Percentiles rank a stretch among this genome's conserved stretches.
Evolutionary conservation across 2,888 invertebrate genomes (phyloP).

Genomic region (Notodonta dromedarius): DNA sequence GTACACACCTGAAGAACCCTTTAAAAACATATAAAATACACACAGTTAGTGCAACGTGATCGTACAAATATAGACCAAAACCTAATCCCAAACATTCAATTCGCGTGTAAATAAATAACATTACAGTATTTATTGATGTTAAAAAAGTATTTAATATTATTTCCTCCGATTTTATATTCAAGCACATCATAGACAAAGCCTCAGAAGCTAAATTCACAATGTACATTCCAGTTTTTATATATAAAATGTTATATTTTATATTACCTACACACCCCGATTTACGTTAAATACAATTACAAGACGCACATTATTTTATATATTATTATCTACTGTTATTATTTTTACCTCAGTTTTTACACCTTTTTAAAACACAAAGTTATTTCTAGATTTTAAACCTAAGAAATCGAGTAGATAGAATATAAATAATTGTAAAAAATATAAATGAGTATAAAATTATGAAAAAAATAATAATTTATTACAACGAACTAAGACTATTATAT

Average conservation of each 20-base stretch:
- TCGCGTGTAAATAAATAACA: slow-evolving; percentile 64
- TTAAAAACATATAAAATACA: slow-evolving; percentile 45
- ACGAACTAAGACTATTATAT: slow-evolving; percentile 71
- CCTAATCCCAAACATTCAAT: slow-evolving; percentile 66
- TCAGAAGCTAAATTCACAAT: slow-evolving; percentile 72
- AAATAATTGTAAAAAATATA: slow-evolving; percentile 52
- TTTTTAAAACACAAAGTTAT: slow-evolving; percentile 30
- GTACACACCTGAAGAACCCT: slow-evolving; percentile 42
- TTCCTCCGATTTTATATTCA: slow-evolving; percentile 49
- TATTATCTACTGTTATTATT: slow-evolving; percentile 57
- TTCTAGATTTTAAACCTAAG: slow-evolving; percentile 62
- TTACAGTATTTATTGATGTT: slow-evolving; percentile 70
- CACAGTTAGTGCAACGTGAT: slow-evolving; percentile 74
- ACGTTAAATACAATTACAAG: slow-evolving; percentile 31
- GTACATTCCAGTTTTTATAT: slow-evolving; percentile 66
- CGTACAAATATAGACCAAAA: slow-evolving; percentile 81
- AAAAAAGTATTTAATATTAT: slow-evolving; percentile 49
- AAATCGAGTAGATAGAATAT: slow-evolving; percentile 69
- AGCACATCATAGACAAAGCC: slow-evolving; percentile 67
- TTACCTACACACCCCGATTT: slow-evolving; percentile 30
- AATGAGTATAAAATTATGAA: slow-evolving; percentile 37
- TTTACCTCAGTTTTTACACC: slow-evolving; percentile 36
- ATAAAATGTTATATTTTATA: slow-evolving; percentile 16
- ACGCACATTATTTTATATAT: slow-evolving; percentile 57
- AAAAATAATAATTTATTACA: slow-evolving; percentile 67